These are phyloP conservation scores for Holothuria leucospilota DNA, from an alignment of 53 echinoderm and acorn worm species.

Conservation along the genomic window DNA sequence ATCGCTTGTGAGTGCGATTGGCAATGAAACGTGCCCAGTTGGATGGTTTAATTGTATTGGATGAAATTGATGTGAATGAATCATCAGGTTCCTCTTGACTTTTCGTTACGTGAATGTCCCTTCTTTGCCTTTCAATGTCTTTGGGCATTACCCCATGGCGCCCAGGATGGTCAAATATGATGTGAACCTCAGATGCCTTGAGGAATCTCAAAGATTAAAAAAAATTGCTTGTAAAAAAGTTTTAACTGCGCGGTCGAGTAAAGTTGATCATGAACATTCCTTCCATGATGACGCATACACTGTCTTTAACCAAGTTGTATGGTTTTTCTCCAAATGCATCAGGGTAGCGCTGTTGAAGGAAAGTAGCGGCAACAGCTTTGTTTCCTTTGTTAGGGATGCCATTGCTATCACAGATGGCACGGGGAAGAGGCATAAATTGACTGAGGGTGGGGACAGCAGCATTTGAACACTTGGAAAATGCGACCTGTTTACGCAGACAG, in stretches of 20 bases:
- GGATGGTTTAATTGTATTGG: too few relatives aligned
- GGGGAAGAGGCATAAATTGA: conserved; percentile 19
- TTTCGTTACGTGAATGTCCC: neutral
- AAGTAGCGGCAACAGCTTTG: conserved; percentile 11
- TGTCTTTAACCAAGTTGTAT: too few relatives aligned
- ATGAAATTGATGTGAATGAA: too few relatives aligned
- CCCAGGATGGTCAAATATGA: conserved; percentile 64
- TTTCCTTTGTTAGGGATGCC: conserved; percentile 36
- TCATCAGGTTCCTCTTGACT: too few relatives aligned
- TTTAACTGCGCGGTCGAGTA: conserved; percentile 46
- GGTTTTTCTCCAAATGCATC: conserved; percentile 7
- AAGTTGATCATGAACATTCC: conserved; percentile 69
- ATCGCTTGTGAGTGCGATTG: too few relatives aligned
- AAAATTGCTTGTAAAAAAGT: conserved; percentile 53
- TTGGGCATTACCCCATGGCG: conserved; percentile 53
- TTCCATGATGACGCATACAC: conserved; percentile 51
- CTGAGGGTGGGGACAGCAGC: neutral
- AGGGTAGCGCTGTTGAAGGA: conserved; percentile 11
- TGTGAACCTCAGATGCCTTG: conserved; percentile 56
- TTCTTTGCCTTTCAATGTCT: conserved; percentile 47
- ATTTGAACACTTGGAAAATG: too few relatives aligned
- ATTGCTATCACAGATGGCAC: conserved; percentile 32
- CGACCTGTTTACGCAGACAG: too few relatives aligned
- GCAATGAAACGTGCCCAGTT: too few relatives aligned
- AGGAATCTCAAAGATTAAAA: conserved; percentile 20